Conservation (phyloP, 2,113 vertebrate genomes). For the Apaloderma vittatum region DNA sequence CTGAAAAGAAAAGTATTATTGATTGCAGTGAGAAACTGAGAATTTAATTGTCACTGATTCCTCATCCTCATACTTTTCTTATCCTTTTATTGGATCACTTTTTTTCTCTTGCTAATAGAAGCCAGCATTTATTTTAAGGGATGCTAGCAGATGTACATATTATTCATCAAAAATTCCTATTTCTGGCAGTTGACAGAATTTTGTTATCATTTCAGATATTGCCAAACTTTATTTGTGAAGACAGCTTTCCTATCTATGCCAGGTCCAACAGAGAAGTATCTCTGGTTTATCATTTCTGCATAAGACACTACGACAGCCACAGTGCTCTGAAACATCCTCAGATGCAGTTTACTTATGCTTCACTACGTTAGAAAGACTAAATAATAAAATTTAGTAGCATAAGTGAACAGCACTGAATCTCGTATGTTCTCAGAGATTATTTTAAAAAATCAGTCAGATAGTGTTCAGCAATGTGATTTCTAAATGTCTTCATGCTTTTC, state of each 20-base stretch:
- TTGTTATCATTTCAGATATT: neutral
- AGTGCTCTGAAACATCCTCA: neutral
- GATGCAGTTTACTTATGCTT: neutral
- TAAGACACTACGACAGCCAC: neutral
- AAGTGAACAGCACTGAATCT: neutral
- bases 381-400: neutral
- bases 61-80: neutral
- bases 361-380: neutral
- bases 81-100: neutral
- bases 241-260: neutral
- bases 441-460: neutral
- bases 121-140: neutral
- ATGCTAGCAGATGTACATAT: neutral
- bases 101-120: neutral
- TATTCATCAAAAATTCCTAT: neutral
- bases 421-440: neutral
- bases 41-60: neutral
- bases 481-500: neutral
- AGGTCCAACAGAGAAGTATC: neutral
- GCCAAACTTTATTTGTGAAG: neutral
- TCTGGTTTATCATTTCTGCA: neutral
- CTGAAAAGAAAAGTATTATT: neutral
- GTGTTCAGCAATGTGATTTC: neutral
- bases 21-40: neutral
- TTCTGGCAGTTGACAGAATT: neutral